phyloP scores from a whole-genome alignment of 2,888 invertebrate species.

The Trypoxylon attenuatum region DNA sequence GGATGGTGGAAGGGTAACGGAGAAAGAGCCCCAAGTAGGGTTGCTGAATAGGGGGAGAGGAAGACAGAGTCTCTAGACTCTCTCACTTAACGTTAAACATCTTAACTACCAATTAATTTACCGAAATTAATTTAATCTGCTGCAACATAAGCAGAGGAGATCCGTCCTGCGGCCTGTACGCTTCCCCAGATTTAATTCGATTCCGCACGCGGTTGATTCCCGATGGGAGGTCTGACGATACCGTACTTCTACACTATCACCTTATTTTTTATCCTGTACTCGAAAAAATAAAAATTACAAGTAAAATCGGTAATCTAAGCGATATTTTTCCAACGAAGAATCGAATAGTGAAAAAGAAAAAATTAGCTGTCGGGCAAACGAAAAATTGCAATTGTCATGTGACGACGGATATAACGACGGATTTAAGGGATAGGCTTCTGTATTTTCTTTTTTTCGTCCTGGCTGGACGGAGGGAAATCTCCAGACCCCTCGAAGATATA shows the following conservation, averaged over 20 bases:
- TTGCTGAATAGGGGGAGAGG: conserved; percentile 19
- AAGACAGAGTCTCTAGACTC: conserved; percentile 50
- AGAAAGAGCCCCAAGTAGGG: conserved; percentile 11
- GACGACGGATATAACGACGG: conserved; percentile 33
- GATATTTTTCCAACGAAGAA: conserved; percentile 12
- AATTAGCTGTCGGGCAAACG: background rate
- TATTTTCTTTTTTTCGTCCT: conserved; percentile 26
- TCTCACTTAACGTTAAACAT: conserved; percentile 69
- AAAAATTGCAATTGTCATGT: background rate
- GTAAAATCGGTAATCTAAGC: background rate
- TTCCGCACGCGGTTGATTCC: background rate
- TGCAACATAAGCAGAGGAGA: conserved; percentile 63
- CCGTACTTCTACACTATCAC: background rate
- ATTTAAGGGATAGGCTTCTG: conserved; percentile 34
- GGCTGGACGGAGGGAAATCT: conserved; percentile 55
- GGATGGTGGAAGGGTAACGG: conserved; percentile 1
- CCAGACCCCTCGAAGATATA: conserved; percentile 70
- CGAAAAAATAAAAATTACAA: background rate
- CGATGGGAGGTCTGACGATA: background rate
- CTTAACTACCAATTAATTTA: conserved; percentile 71
- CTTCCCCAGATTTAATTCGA: conserved; percentile 3
- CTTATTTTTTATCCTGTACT: background rate
- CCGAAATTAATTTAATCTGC: conserved; percentile 69
- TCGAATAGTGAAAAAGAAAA: too few relatives aligned
- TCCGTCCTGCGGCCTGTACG: conserved; percentile 47